Percentiles rank a stretch among this genome's conserved stretches.
Conservation (phyloP, 2,797 vertebrate species). For the Florisuga fusca region DNA sequence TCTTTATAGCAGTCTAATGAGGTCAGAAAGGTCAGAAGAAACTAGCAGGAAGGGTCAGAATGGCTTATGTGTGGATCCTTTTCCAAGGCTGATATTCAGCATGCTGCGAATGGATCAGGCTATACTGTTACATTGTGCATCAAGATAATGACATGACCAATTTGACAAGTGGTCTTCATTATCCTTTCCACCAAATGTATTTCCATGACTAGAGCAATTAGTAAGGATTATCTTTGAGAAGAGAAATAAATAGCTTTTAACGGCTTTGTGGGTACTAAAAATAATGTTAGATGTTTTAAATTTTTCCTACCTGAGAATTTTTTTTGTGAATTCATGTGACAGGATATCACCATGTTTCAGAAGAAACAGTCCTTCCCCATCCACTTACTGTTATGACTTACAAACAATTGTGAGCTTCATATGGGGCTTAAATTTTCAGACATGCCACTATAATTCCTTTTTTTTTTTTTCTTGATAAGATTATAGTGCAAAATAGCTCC, state of each 20-base stretch:
- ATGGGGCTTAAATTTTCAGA: conserved; percentile 6
- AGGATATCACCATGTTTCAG: neutral
- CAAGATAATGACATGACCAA: conserved; percentile 65
- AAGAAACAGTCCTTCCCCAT: conserved; percentile 20
- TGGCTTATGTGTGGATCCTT: conserved; percentile 2
- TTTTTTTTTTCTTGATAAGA: neutral
- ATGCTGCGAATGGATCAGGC: conserved; percentile 10
- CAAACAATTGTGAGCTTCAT: neutral
- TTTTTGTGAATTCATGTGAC: conserved; percentile 5
- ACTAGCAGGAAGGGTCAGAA: conserved; percentile 59
- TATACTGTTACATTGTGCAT: conserved; percentile 32
- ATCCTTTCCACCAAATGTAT: conserved; percentile 62
- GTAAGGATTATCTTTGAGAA: conserved; percentile 51
- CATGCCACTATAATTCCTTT: neutral
- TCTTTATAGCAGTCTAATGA: conserved; percentile 54
- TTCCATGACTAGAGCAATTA: conserved; percentile 56
- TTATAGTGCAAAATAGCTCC: neutral
- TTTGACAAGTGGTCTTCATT: conserved; percentile 68
- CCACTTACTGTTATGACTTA: neutral
- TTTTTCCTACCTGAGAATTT: conserved; percentile 11
- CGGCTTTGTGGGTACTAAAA: conserved; percentile 42
- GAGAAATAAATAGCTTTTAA: conserved; percentile 52
- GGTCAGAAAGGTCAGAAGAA: conserved; percentile 59
- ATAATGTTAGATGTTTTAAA: conserved; percentile 32
- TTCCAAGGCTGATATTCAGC: conserved; percentile 47